phyloP scores from a whole-genome alignment of 1,140 invertebrate genomes.

The Musca domestica region DNA sequence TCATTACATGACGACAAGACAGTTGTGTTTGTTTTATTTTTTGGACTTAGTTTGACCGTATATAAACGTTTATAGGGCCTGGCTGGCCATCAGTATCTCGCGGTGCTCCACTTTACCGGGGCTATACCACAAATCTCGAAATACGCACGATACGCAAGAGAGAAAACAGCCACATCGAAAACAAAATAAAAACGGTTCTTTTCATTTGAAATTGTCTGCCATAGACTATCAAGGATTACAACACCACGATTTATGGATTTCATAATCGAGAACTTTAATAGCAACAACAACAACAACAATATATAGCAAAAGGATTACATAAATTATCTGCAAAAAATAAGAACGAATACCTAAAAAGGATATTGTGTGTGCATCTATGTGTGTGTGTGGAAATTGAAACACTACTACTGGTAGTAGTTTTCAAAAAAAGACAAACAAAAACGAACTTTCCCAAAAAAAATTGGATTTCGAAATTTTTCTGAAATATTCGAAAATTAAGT shows the following conservation, averaged over 20 bases:
- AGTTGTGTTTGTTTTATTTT: neutral
- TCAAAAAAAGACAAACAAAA: neutral
- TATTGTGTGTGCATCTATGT: neutral
- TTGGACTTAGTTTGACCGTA: slow-evolving; percentile 42
- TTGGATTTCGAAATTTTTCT: neutral
- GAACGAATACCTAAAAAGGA: neutral
- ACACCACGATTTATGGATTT: neutral
- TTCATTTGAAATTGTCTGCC: slow-evolving; percentile 8
- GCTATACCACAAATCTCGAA: slow-evolving; percentile 21
- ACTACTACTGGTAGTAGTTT: neutral
- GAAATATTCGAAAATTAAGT: neutral
- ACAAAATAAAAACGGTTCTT: neutral
- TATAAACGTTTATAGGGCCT: slow-evolving; percentile 54
- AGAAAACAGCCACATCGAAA: slow-evolving; percentile 5
- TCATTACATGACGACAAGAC: neutral
- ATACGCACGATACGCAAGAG: slow-evolving; percentile 12
- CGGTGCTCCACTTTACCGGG: slow-evolving; percentile 50
- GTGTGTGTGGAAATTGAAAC: slow-evolving; percentile 3
- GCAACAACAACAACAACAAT: too few relatives aligned
- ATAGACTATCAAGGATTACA: slow-evolving; percentile 7
- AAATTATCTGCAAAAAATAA: too few relatives aligned
- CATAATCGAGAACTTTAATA: too few relatives aligned
- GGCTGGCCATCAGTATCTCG: slow-evolving; percentile 53
- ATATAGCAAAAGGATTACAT: too few relatives aligned
- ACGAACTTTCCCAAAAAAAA: neutral